Conservation (phyloP, 1,140 invertebrate species). For the Drosophila auraria region DNA sequence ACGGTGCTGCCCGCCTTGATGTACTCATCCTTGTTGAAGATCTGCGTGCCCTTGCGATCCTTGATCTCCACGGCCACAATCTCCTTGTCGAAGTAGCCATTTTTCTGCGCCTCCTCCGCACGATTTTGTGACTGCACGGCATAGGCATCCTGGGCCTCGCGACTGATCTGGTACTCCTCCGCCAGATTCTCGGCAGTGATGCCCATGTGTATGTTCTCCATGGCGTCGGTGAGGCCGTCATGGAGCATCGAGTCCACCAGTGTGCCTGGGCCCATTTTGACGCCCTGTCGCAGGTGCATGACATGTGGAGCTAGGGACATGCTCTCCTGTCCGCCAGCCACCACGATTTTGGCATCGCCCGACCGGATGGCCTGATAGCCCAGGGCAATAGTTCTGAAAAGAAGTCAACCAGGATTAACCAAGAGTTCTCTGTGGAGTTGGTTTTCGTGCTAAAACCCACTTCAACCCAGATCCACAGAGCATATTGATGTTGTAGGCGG, state of each 20-base stretch:
- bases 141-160: conserved; percentile 92
- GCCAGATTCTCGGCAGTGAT: conserved; percentile 94
- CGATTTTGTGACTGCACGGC: conserved; percentile 91
- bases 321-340: conserved; percentile 94
- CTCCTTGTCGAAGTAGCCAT: conserved; percentile 90
- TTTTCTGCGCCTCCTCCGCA: conserved; percentile 88
- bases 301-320: conserved; percentile 94
- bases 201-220: conserved; percentile 93
- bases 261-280: conserved; percentile 89
- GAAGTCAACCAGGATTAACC: background rate
- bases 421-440: background rate
- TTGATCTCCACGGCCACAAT: conserved; percentile 88
- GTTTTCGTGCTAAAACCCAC: conserved; percentile 84
- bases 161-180: conserved; percentile 88
- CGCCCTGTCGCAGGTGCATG: conserved; percentile 88
- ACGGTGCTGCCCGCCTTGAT: conserved; percentile 88
- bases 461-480: conserved; percentile 95
- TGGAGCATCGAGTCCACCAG: conserved; percentile 90
- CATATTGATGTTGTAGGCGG: conserved; percentile 93
- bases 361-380: conserved; percentile 90
- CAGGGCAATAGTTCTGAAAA: conserved; percentile 88
- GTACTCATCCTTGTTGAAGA: conserved; percentile 89
- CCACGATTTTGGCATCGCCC: conserved; percentile 90
- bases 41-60: conserved; percentile 86
- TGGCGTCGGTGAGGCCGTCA: conserved; percentile 94